phyloP scores from a whole-genome alignment of 2,888 invertebrate species.

The Agrochola circellaris region DNA sequence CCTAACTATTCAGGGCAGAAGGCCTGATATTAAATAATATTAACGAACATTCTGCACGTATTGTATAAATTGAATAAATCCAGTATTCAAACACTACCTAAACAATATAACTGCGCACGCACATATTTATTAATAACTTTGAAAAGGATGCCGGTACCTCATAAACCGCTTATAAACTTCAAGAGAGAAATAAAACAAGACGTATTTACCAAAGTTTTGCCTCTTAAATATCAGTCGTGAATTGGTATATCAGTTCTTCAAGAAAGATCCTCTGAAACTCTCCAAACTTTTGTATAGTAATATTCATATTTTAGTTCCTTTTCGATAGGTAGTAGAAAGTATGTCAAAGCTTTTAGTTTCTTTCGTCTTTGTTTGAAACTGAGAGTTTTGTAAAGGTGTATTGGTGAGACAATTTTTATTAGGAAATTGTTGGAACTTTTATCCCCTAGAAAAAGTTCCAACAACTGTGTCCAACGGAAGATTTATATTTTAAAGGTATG shows the following conservation, averaged over 20 bases:
- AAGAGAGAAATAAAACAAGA: conserved; percentile 19
- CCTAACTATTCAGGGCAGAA: too few species aligned
- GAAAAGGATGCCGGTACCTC: conserved; percentile 6
- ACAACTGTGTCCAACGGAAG: not conserved
- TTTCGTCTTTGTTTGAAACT: conserved; percentile 18
- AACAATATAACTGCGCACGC: not conserved
- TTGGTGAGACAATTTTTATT: not conserved
- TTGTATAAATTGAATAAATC: not conserved
- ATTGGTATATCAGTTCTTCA: conserved; percentile 35
- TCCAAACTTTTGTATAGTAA: conserved; percentile 47
- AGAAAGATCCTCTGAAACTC: conserved; percentile 23
- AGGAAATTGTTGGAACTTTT: not conserved
- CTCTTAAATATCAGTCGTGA: conserved; percentile 34
- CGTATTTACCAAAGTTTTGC: conserved; percentile 38
- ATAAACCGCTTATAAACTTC: conserved; percentile 38
- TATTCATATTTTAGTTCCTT: conserved; percentile 51
- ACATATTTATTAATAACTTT: not conserved
- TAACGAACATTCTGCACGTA: too few species aligned
- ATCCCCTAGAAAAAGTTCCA: too few species aligned
- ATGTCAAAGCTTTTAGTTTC: conserved; percentile 20
- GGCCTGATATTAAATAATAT: too few species aligned
- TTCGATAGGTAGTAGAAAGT: conserved; percentile 39
- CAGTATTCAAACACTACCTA: not conserved
- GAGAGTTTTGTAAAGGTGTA: not conserved
- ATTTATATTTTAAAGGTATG: not conserved